Percentiles rank a stretch among this genome's conserved stretches.
Evolutionary conservation across 2,888 invertebrate species (phyloP).

Genomic region (Andricus quercusramuli): DNA sequence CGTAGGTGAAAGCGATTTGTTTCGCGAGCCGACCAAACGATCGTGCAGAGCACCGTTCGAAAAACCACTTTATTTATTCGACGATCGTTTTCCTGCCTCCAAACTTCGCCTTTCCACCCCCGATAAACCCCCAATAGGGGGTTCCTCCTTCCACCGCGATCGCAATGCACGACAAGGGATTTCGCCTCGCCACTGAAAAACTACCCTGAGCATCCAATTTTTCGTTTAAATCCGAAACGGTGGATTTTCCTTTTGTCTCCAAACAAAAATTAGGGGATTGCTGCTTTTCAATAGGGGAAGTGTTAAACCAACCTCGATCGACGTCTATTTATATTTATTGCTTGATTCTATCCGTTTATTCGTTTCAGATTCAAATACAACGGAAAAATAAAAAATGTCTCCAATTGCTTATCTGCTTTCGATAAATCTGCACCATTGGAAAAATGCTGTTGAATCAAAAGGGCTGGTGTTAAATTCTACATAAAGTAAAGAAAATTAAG

Average conservation of each 20-base stretch:
- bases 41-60: constrained; percentile 18
- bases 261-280: constrained; percentile 33
- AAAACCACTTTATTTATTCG: constrained; percentile 53
- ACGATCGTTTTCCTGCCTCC: constrained; percentile 41
- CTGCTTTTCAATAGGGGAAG: constrained; percentile 32
- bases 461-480: no score
- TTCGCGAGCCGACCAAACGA: constrained; percentile 32
- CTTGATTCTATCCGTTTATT: constrained; percentile 32
- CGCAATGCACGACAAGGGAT: constrained; percentile 47
- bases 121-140: neutral
- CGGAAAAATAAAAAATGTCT: neutral
- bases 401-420: constrained; percentile 22
- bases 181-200: constrained; percentile 47
- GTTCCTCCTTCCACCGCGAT: constrained; percentile 32
- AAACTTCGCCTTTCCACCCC: neutral
- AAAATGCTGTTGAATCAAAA: neutral
- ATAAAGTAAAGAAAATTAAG: no score
- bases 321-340: constrained; percentile 35
- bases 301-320: constrained; percentile 32
- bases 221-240: constrained; percentile 35
- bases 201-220: constrained; percentile 50
- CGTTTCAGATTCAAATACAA: constrained; percentile 3
- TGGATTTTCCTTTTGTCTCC: constrained; percentile 29
- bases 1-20: constrained; percentile 29
- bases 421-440: neutral